Evolutionary conservation across 2,888 invertebrate genomes (phyloP).

Genomic region (Cephus rjabovi): DNA sequence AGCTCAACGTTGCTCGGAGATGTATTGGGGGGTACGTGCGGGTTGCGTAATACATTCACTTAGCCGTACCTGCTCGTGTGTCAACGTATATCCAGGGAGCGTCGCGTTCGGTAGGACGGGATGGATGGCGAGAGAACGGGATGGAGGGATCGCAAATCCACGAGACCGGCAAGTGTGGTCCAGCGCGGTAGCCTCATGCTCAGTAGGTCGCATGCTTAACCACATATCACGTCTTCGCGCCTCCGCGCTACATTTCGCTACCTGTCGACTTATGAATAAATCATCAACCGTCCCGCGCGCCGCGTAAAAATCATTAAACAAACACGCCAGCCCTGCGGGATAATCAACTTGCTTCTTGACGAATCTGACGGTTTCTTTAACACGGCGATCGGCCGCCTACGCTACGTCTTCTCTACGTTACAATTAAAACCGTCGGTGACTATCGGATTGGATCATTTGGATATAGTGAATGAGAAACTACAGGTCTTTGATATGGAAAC

Average conservation of each 20-base stretch:
- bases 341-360: not conserved
- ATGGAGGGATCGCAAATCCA: constrained; percentile 23
- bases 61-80: not conserved
- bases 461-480: not conserved
- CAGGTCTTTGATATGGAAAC: not conserved
- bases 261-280: constrained; percentile 6
- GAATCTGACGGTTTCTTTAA: not conserved
- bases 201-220: constrained; percentile 32
- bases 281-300: not conserved
- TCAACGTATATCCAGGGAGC: constrained; percentile 2
- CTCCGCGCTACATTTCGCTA: constrained; percentile 6
- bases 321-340: not conserved
- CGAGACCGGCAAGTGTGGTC: constrained; percentile 18
- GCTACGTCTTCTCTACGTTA: not conserved
- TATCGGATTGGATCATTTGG: not conserved
- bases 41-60: not conserved
- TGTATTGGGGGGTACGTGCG: not conserved
- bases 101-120: not conserved
- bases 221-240: constrained; percentile 20
- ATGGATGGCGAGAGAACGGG: constrained; percentile 8
- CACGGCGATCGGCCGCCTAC: not conserved
- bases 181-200: constrained; percentile 22
- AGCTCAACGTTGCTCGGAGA: not conserved
- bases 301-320: not conserved
- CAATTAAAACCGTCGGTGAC: not conserved